Conservation (phyloP, 2,113 vertebrate species). For the Phalacrocorax pelagicus region DNA sequence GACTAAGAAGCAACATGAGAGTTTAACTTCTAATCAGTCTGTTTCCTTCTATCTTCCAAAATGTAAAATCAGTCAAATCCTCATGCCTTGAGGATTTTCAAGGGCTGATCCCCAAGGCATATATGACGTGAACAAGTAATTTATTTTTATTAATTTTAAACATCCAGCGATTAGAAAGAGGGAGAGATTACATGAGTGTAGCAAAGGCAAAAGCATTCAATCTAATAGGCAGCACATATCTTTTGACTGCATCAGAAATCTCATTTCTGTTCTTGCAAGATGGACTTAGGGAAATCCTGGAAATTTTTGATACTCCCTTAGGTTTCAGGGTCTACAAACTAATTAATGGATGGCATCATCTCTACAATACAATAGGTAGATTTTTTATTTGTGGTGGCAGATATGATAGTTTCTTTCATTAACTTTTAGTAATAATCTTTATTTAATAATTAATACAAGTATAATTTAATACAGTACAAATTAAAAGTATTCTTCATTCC, state of each 20-base stretch:
- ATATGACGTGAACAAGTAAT: not conserved
- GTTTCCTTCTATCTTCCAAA: not conserved
- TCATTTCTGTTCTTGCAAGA: not conserved
- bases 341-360: conserved; percentile 17
- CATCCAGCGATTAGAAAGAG: not conserved
- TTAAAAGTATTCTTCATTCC: conserved; percentile 66
- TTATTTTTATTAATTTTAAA: not conserved
- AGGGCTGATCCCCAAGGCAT: not conserved
- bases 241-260: not conserved
- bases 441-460: conserved; percentile 64
- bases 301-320: conserved; percentile 8
- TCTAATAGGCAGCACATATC: not conserved
- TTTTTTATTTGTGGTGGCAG: conserved; percentile 65
- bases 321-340: not conserved
- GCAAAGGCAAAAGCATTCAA: not conserved
- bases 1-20: not conserved
- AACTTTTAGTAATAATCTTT: conserved; percentile 61
- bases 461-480: conserved; percentile 56
- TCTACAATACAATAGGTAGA: not conserved
- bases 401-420: conserved; percentile 54
- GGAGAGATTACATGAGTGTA: not conserved
- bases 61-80: not conserved
- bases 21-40: not conserved
- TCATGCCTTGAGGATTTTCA: not conserved
- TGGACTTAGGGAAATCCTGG: not conserved